Base-by-base conservation (phyloP, 2,888 invertebrate species). In the Seira sanloemensis region DNA sequence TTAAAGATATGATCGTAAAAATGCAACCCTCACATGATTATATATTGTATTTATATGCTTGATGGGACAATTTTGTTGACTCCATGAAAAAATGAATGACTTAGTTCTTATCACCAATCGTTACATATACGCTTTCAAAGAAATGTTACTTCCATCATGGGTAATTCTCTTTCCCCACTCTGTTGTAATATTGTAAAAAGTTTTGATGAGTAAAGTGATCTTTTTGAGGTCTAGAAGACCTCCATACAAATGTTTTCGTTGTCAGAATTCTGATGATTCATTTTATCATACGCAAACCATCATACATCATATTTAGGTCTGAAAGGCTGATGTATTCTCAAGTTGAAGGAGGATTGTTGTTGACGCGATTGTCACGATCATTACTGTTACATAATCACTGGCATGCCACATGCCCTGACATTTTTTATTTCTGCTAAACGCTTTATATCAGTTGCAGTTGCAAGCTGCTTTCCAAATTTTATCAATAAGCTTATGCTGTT, bases 1-100 rank as follows among this genome's bases (percentile, higher is more conserved):
- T 84, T 79, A 66, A 27, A 37, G 75, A 66, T 78, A 78, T 84
- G 79, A 84, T 79, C 79, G 65, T 84, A 75, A 84, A 84, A 58
- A 79, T 67, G 25, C 21, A 66, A 21, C 26, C 16, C 27, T 71
- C 54, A 19, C 1, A 19, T 79, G 78, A 75, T 84, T 83, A 66
- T 84, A 84, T 84, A 75, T 84, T 83, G 54, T 84, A 84, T 84
- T 78, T 67, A 50, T 58, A 37, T 18, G 37, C 25, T n/a, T 58
- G 58, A 58, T 58, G n/a, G 2, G n/a, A n/a, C n/a, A n/a, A n/a
- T n/a, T n/a, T n/a, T 58, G 7, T 58, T 18, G n/a, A 58, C 16
- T 58, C 58, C 58, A 58, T 18, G 18, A 58, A 9, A n/a, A 58
- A 18, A 58, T 58, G 18, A 2, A n/a, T 58, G 58, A 58, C 58